phyloP scores from a whole-genome alignment of 2,888 invertebrate species.

The Pharmacophagus antenor region DNA sequence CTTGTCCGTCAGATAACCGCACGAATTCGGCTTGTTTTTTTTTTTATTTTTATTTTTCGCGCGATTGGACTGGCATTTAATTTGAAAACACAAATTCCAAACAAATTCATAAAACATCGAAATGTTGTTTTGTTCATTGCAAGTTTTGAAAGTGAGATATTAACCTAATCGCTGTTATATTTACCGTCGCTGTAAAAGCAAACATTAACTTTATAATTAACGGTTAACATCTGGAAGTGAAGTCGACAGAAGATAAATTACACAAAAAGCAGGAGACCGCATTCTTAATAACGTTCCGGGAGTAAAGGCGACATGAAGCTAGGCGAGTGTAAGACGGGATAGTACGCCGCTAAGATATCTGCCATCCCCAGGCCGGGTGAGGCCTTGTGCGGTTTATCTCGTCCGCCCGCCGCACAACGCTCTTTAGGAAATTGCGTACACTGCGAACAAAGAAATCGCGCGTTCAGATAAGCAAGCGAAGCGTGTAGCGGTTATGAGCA shows the following conservation, averaged over 20 bases:
- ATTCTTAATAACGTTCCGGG: constrained; percentile 25
- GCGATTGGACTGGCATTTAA: constrained; percentile 21
- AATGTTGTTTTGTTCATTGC: neutral
- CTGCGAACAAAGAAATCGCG: constrained; percentile 74
- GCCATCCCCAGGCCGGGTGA: constrained; percentile 55
- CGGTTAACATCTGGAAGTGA: neutral
- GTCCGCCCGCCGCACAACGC: constrained; percentile 45
- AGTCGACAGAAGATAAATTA: constrained; percentile 3
- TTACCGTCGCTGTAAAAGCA: neutral
- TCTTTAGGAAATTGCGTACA: constrained; percentile 72
- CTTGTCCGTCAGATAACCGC: constrained; percentile 29
- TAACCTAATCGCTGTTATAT: neutral
- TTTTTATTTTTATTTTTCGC: too few species aligned
- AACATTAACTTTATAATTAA: neutral
- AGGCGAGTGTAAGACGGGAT: constrained; percentile 10
- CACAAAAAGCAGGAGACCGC: neutral
- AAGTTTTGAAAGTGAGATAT: neutral
- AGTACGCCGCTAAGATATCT: constrained; percentile 51
- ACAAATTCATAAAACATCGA: neutral
- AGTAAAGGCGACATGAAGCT: constrained; percentile 28
- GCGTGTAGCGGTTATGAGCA: constrained; percentile 55
- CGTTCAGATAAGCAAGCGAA: constrained; percentile 61
- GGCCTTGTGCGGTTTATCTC: constrained; percentile 62
- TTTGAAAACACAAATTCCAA: constrained; percentile 12
- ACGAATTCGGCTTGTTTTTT: constrained; percentile 21